Evolutionary conservation across 2,888 invertebrate species (phyloP), one percentile per base, ranked within the genome.

Genomic region (Carpatolechia fugitivella): DNA sequence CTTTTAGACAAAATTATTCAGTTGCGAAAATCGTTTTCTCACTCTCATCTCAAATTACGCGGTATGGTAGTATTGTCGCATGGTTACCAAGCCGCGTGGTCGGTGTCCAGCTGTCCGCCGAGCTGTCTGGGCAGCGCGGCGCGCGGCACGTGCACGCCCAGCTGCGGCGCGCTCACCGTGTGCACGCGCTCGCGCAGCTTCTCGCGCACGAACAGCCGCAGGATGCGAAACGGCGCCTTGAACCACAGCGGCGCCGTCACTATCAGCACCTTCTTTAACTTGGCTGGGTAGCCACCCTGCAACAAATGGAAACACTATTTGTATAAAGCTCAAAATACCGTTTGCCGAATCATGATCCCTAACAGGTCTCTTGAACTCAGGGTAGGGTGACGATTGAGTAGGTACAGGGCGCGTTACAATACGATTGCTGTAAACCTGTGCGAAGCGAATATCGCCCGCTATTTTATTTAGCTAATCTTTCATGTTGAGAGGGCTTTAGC

Each of bases 211-310:
- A 99, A 99, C 69, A 99, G 91, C 54, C 98, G 93, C 53, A 99
- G 92, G 75, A 99, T 97, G 78, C 97, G 97, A 88, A 98, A 99
- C 0, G 99, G 98, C 57, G 98, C 98, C 88, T 98, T 98, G 89
- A 99, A 99, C 99, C 99, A 99, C 78, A 99, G 91, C 53, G 99
- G 99, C 48, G 99, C 98, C 60, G 98, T 98, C 69, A 98, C 98
- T 78, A 99, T 98, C 60, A 99, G 91, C 64, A 99, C 98, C 89
- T 98, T 98, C 89, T 98, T 98, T 77, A 99, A 90, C 75, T 98
- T 95, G 29, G 99, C 99, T 66, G 99, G 99, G 91, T 98, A 99
- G 53, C 97, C 98, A 69, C 98, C 98, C 98, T 98, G 91, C 0
- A 76, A 78, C 76, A 78, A 80, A 20, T 8, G 40, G 16, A 41